Conservation (phyloP, 2,113 vertebrate species). For the Sakesphorus luctuosus region DNA sequence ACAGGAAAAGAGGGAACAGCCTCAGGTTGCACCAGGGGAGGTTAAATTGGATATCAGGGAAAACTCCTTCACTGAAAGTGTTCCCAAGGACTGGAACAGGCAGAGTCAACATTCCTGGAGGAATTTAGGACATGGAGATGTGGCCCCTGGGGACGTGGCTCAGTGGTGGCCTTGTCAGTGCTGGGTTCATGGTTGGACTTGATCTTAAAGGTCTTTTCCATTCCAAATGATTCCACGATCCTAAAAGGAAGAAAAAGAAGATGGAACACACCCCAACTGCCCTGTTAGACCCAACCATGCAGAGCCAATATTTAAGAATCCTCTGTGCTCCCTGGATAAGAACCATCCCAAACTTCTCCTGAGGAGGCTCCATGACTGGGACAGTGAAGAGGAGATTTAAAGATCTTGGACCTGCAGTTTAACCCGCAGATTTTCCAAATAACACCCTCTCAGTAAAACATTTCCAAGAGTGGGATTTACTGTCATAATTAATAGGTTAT, state of each 20-base stretch:
- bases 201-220: background rate
- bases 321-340: background rate
- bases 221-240: background rate
- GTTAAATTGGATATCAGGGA: background rate
- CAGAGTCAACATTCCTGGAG: background rate
- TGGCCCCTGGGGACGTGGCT: background rate
- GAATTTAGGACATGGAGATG: background rate
- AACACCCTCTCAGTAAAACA: conserved; percentile 69
- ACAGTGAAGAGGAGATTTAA: conserved; percentile 34
- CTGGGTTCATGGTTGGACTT: background rate
- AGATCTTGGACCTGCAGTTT: conserved; percentile 50
- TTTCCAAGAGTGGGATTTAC: conserved; percentile 69
- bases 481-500: conserved; percentile 79
- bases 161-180: background rate
- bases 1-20: background rate
- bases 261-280: background rate
- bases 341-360: background rate
- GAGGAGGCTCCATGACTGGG: background rate
- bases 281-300: fast-evolving
- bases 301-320: background rate
- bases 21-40: background rate
- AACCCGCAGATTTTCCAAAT: conserved; percentile 60
- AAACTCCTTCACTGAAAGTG: background rate
- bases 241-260: background rate
- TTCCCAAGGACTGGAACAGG: background rate